Base-by-base conservation (phyloP, 1,140 invertebrate genomes). In the Phenacoccus solenopsis region DNA sequence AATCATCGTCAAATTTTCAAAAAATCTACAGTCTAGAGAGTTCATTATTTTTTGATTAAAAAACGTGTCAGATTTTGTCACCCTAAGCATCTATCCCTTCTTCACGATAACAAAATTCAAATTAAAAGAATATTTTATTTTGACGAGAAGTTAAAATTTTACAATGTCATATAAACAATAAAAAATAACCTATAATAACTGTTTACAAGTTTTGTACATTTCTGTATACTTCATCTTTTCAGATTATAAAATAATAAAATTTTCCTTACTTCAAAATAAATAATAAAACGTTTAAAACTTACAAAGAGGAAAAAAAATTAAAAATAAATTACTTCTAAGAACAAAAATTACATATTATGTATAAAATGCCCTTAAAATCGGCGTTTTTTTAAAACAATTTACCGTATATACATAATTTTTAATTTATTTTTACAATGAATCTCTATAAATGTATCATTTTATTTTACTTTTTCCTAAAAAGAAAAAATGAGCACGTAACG, bases 291-390 rank as follows among this genome's bases (percentile, higher is more conserved):
- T 64, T 64, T 64, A 64, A 64, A 64, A 64, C 59, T 64, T 64
- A 64, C 59, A 64, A 64, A 64, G 10, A 49, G 16, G 16, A 49
- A n/a, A 49, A 16, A 27, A 64, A 10, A 64, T 64, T 24, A 64
- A 64, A 64, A 64, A 64, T 64, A 64, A 22, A 64, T 64, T 64
- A 64, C 59, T 64, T 64, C 59, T 64, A 64, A 64, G 59, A 64
- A 64, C 21, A 22, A 59, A 59, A 59, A 64, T 64, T 4, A 64
- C 21, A 64, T 16, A 16, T 64, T 64, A 64, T 16, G 21, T 25
- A 64, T 64, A 16, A 64, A 64, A 24, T 22, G 3, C 59, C n/a
- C 38, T 49, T 3, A 9, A 5, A 32, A 32, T 32, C 5, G 30
- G 5, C 30, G 30, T 5, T 32, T 32, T 16, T 9, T 49, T 49